These are phyloP conservation scores for Pyrocoelia pectoralis DNA, from an alignment of 2,888 invertebrate species.

Conservation along the genomic window DNA sequence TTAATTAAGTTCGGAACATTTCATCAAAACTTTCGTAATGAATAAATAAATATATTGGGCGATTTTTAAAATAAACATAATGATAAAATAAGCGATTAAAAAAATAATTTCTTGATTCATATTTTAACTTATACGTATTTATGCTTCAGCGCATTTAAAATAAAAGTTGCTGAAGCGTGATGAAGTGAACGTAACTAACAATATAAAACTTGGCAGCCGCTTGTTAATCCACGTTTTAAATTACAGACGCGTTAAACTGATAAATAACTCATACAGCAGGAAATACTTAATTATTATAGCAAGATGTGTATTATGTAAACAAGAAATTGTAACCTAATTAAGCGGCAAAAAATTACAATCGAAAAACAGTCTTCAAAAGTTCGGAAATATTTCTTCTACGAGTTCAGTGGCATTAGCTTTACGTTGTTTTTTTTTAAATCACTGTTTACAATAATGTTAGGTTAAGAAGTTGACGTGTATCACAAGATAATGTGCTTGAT, in stretches of 20 bases:
- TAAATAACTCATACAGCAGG: constrained; percentile 6
- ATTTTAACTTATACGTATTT: not conserved
- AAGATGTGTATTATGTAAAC: not conserved
- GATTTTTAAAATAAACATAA: too few species aligned
- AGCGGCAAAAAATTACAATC: not conserved
- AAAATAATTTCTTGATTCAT: not conserved
- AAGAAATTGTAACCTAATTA: constrained; percentile 7
- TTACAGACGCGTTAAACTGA: constrained; percentile 9
- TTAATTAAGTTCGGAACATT: too few species aligned
- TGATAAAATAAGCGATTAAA: not conserved
- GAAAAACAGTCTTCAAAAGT: not conserved
- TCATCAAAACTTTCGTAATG: too few species aligned
- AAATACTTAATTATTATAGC: constrained; percentile 5
- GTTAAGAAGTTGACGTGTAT: constrained; percentile 30
- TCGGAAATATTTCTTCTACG: not conserved
- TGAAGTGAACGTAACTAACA: constrained; percentile 5
- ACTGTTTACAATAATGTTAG: constrained; percentile 27
- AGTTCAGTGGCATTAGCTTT: constrained; percentile 28
- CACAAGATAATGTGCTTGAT: constrained; percentile 28
- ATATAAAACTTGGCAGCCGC: not conserved
- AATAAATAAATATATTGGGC: too few species aligned
- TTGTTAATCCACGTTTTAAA: constrained; percentile 9
- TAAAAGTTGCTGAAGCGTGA: constrained; percentile 7
- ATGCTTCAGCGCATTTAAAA: not conserved
- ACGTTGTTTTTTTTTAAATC: constrained; percentile 8